These are phyloP conservation scores for Odiellus spinosus DNA, from an alignment of 2,888 invertebrate genomes.

Conservation along the genomic window DNA sequence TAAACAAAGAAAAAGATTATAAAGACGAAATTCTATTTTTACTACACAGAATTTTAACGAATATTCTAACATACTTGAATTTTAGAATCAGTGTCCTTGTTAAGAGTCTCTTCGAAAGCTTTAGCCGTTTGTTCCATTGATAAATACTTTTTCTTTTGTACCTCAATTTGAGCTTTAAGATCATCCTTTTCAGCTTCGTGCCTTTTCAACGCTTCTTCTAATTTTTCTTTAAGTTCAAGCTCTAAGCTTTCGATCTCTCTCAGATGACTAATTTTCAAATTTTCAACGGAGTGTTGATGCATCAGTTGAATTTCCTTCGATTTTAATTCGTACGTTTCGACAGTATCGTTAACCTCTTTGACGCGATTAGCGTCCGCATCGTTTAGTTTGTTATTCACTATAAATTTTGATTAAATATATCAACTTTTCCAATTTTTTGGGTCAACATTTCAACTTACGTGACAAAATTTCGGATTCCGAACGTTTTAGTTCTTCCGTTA, in stretches of 20 bases:
- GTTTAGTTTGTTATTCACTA: too few species aligned
- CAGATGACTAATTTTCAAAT: constrained; percentile 8
- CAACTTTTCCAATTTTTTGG: too few species aligned
- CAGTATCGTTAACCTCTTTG: too few species aligned
- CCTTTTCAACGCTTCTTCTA: constrained; percentile 2
- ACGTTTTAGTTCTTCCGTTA: constrained; percentile 10
- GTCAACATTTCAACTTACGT: too few species aligned
- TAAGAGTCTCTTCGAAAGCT: constrained; percentile 29
- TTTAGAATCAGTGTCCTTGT: constrained; percentile 31
- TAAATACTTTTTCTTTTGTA: constrained; percentile 25
- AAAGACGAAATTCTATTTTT: neutral
- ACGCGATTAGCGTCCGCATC: too few species aligned
- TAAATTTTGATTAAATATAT: too few species aligned
- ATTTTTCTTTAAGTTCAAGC: neutral
- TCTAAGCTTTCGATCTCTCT: constrained; percentile 9
- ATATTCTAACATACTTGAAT: constrained; percentile 27
- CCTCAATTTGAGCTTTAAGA: constrained; percentile 27
- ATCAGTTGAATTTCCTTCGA: too few species aligned
- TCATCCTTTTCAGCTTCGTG: constrained; percentile 5
- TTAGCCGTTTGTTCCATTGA: constrained; percentile 19
- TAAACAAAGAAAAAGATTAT: constrained; percentile 2
- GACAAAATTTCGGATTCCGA: too few species aligned
- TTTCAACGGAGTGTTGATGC: too few species aligned
- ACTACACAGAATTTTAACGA: too few species aligned
- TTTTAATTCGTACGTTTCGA: too few species aligned